Evolutionary conservation across 2,888 invertebrate species (phyloP).

Genomic region (Ferrisia virgata): DNA sequence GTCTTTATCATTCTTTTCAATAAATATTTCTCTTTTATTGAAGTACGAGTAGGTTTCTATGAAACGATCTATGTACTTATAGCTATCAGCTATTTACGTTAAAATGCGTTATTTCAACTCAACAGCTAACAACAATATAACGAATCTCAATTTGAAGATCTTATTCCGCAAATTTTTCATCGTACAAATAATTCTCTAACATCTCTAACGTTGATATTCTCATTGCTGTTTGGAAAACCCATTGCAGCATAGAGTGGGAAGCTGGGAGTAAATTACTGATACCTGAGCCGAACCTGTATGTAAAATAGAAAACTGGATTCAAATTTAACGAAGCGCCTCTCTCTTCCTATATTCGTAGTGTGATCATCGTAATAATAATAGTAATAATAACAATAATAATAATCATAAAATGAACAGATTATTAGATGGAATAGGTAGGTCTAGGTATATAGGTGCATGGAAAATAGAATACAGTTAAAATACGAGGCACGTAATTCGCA

Average conservation of each 20-base stretch:
- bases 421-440: not conserved
- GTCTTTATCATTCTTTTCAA: not conserved
- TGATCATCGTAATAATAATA: not conserved
- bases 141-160: too few relatives aligned
- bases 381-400: not conserved
- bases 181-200: too few relatives aligned
- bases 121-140: too few relatives aligned
- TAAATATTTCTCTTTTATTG: not conserved
- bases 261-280: not conserved
- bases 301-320: not conserved
- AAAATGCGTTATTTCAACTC: too few relatives aligned
- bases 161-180: too few relatives aligned
- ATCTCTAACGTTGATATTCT: not conserved
- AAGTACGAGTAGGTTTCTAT: not conserved
- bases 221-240: not conserved
- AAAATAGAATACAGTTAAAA: conserved; percentile 16
- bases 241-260: not conserved
- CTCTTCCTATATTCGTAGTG: not conserved
- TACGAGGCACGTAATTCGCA: conserved; percentile 39
- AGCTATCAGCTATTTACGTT: too few relatives aligned
- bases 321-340: not conserved
- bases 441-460: too few relatives aligned
- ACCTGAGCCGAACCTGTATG: not conserved
- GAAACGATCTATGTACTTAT: not conserved
- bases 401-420: conserved; percentile 10